Conservation (phyloP, 64 coral and sea anemone genomes). For the Dendrophyllia cribrosa region DNA sequence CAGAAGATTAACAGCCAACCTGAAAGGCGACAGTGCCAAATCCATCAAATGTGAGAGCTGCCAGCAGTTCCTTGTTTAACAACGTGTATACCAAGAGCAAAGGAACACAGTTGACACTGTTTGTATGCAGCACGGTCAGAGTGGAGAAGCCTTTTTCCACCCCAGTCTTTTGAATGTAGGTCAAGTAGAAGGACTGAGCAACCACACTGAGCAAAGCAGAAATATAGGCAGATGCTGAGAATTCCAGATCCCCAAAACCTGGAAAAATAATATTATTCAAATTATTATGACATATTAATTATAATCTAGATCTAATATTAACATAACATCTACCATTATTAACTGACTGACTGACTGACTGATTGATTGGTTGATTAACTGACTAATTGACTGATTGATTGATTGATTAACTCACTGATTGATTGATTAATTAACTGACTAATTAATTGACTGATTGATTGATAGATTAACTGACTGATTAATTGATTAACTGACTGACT, state of each 20-base stretch:
- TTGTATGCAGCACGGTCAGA: constrained; percentile 65
- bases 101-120: constrained; percentile 85
- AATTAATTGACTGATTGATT: too few relatives aligned
- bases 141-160: constrained; percentile 68
- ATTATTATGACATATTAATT: too few relatives aligned
- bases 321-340: too few relatives aligned
- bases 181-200: constrained; percentile 77
- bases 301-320: too few relatives aligned
- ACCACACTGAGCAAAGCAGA: constrained; percentile 70
- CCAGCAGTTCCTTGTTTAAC: constrained; percentile 41
- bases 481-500: too few relatives aligned
- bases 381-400: too few relatives aligned
- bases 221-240: constrained; percentile 61
- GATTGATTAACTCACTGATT: too few relatives aligned
- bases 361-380: too few relatives aligned
- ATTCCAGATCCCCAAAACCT: constrained; percentile 77
- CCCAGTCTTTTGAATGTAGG: constrained; percentile 72
- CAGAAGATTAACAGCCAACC: constrained; percentile 37
- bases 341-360: too few relatives aligned
- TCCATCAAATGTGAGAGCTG: constrained; percentile 31
- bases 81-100: constrained; percentile 59
- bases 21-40: constrained; percentile 22
- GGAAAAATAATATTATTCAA: not conserved
- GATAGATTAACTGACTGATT: too few relatives aligned
- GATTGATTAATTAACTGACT: too few relatives aligned